phyloP scores from a whole-genome alignment of 2,113 vertebrate genomes.

The Ceuthmochares aereus region DNA sequence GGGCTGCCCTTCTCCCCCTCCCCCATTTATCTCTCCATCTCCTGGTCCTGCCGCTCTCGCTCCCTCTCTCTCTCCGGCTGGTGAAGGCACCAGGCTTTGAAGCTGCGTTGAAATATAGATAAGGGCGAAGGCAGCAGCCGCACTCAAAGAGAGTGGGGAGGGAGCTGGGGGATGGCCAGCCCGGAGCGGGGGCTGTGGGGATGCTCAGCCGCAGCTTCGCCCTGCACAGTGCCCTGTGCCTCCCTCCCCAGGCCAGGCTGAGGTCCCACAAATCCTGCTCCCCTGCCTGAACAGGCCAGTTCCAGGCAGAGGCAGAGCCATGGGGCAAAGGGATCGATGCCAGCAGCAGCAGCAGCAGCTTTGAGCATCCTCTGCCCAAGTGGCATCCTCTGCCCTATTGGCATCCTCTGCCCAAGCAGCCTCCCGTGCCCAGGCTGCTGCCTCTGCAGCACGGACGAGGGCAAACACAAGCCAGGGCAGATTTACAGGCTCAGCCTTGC shows the following conservation, averaged over 20 bases:
- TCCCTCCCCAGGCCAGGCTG: rapidly evolving
- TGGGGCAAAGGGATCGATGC: background rate
- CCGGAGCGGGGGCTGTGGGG: background rate
- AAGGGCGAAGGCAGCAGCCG: constrained; percentile 49
- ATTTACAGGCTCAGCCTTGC: background rate
- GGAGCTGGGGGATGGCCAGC: background rate
- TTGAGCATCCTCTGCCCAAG: background rate
- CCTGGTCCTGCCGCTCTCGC: background rate
- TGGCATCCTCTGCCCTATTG: background rate
- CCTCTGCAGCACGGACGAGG: background rate
- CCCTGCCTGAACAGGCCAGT: too few species aligned
- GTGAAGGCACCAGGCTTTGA: constrained; percentile 62
- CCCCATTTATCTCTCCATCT: constrained; percentile 27
- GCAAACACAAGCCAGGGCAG: background rate
- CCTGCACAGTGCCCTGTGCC: background rate
- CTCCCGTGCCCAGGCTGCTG: too few species aligned
- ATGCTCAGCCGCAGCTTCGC: background rate
- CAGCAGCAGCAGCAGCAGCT: background rate
- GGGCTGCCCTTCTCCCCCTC: background rate
- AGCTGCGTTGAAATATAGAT: constrained; percentile 74
- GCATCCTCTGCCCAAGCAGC: too few species aligned
- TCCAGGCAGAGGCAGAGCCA: background rate
- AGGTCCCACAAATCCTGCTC: background rate
- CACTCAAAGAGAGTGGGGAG: background rate
- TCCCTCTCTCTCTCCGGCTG: background rate